Evolutionary conservation across 2,113 vertebrate species (phyloP).

Genomic region (Lasiurus borealis): DNA sequence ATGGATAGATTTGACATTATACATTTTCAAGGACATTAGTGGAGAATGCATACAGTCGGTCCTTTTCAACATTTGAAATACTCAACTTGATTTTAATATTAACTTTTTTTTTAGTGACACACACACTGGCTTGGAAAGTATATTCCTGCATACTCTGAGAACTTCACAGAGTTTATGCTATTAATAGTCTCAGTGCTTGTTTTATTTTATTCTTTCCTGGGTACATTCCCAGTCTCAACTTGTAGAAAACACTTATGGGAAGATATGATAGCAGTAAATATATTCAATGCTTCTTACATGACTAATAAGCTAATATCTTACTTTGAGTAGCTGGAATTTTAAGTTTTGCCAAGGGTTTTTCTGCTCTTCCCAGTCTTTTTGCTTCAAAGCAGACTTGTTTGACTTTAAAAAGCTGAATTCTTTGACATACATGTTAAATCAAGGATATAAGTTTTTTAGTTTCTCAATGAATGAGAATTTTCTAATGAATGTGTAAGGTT

Average conservation of each 20-base stretch:
- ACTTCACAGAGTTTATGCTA: neutral
- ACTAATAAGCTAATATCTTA: slow-evolving; percentile 47
- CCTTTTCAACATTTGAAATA: neutral
- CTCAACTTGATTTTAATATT: slow-evolving; percentile 38
- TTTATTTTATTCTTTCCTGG: slow-evolving; percentile 60
- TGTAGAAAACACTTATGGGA: slow-evolving; percentile 60
- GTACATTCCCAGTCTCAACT: slow-evolving; percentile 22
- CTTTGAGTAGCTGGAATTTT: slow-evolving; percentile 55
- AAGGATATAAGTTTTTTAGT: neutral
- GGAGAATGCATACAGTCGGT: neutral
- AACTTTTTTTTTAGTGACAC: slow-evolving; percentile 6
- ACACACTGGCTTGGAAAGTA: neutral
- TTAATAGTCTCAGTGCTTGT: slow-evolving; percentile 52
- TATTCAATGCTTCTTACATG: slow-evolving; percentile 44
- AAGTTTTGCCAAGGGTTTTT: slow-evolving; percentile 44
- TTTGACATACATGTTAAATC: slow-evolving; percentile 1
- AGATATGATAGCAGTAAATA: slow-evolving; percentile 48
- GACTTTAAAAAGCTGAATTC: slow-evolving; percentile 7
- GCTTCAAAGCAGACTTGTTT: slow-evolving; percentile 44
- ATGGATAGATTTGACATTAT: neutral
- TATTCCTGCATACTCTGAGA: neutral
- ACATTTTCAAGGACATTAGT: neutral
- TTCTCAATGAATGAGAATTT: slow-evolving; percentile 21
- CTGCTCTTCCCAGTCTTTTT: neutral
- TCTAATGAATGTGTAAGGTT: slow-evolving; percentile 11